phyloP scores from a whole-genome alignment of 2,113 vertebrate species.

The Erinaceus europaeus region DNA sequence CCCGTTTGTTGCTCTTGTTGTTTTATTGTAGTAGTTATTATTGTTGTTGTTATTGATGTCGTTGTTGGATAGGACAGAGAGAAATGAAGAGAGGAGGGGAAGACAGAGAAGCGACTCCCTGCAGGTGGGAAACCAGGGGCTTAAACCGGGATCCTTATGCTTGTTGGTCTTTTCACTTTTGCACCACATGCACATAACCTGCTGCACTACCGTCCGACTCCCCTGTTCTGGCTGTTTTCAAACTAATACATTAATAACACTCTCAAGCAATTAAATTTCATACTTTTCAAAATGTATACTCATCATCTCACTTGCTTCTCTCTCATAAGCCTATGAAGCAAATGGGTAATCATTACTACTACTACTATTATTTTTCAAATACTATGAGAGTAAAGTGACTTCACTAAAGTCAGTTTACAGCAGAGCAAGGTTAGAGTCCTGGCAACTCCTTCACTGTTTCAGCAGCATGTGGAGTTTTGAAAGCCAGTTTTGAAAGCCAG shows the following conservation, averaged over 20 bases:
- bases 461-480: rapidly evolving
- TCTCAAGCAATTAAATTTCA: background rate
- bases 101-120: too few species aligned
- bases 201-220: too few species aligned
- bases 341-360: background rate
- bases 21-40: too few species aligned
- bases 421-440: background rate
- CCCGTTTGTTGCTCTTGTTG: too few species aligned
- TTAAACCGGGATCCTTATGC: too few species aligned
- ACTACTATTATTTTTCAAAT: background rate
- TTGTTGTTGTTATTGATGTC: too few species aligned
- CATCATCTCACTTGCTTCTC: background rate
- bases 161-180: too few species aligned
- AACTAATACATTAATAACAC: background rate
- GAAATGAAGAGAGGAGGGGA: too few species aligned
- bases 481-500: background rate
- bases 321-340: background rate
- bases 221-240: constrained; percentile 1
- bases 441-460: background rate
- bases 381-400: background rate
- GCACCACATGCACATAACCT: too few species aligned
- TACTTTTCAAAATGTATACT: constrained; percentile 5
- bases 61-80: too few species aligned
- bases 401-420: background rate
- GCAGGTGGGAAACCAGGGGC: too few species aligned